Evolutionary conservation across 2,888 invertebrate genomes (phyloP).

Genomic region (Agriotes lineatus): DNA sequence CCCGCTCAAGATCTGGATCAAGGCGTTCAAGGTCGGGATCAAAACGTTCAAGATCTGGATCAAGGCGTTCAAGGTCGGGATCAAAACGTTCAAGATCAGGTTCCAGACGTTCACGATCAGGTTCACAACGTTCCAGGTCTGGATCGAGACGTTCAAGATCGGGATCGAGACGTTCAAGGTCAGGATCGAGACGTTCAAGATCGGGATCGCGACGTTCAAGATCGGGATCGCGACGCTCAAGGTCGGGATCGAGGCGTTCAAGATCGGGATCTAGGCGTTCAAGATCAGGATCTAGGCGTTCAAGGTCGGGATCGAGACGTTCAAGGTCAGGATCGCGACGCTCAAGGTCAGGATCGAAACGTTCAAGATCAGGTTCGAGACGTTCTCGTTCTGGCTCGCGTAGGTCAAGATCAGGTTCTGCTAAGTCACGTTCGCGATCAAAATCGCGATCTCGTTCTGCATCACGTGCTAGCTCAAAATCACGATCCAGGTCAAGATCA

Average conservation of each 20-base stretch:
- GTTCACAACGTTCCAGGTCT: constrained; percentile 46
- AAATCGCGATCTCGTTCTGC: constrained; percentile 49
- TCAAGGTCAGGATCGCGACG: constrained; percentile 48
- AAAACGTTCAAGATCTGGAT: constrained; percentile 50
- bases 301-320: constrained; percentile 45
- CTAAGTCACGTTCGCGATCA: constrained; percentile 55
- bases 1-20: constrained; percentile 31
- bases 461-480: constrained; percentile 33
- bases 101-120: constrained; percentile 48
- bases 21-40: constrained; percentile 32
- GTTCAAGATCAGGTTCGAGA: too few relatives aligned
- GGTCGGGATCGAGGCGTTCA: constrained; percentile 48
- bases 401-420: constrained; percentile 51
- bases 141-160: constrained; percentile 2
- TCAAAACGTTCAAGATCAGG: constrained; percentile 54
- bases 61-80: too few relatives aligned
- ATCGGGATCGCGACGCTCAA: constrained; percentile 56
- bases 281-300: constrained; percentile 50
- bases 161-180: constrained; percentile 28
- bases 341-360: constrained; percentile 44
- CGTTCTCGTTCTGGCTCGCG: too few relatives aligned
- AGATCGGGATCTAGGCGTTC: constrained; percentile 41
- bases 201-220: too few relatives aligned
- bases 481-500: constrained; percentile 28
- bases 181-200: constrained; percentile 4